Percentiles rank a stretch among this genome's conserved stretches.
These are phyloP conservation scores for Polietes domitor DNA, from an alignment of 2,888 invertebrate genomes.

Conservation along the genomic window DNA sequence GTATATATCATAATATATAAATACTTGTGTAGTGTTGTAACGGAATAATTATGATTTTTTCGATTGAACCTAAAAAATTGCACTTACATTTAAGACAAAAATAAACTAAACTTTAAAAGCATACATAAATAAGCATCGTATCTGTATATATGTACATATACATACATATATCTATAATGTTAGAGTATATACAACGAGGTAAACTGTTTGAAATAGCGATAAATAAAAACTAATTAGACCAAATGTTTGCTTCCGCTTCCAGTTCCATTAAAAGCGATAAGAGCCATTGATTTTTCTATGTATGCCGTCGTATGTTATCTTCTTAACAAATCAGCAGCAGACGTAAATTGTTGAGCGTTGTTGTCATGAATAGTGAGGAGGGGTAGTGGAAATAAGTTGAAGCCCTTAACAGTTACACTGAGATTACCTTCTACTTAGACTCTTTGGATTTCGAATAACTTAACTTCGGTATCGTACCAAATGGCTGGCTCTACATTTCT, in stretches of 20 bases:
- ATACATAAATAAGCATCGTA: constrained; percentile 14
- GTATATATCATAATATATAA: constrained; percentile 44
- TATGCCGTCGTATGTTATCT: constrained; percentile 3
- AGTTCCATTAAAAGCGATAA: constrained; percentile 39
- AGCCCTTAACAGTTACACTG: background rate
- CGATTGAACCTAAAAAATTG: constrained; percentile 45
- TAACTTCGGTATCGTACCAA: constrained; percentile 99
- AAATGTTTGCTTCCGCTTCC: constrained; percentile 31
- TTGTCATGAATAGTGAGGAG: constrained; percentile 5
- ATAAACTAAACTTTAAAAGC: constrained; percentile 42
- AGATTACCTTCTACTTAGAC: constrained; percentile 83
- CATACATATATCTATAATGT: constrained; percentile 6
- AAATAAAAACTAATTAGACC: constrained; percentile 18
- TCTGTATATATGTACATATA: background rate
- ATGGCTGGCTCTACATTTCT: constrained; percentile 99
- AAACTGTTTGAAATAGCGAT: constrained; percentile 16
- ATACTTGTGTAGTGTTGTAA: constrained; percentile 40
- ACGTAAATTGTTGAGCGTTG: constrained; percentile 25
- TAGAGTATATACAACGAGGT: constrained; percentile 41
- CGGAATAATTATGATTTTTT: constrained; percentile 2
- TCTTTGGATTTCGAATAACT: constrained; percentile 98
- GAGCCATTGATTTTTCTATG: constrained; percentile 16
- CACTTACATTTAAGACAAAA: constrained; percentile 56
- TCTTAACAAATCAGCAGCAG: background rate
- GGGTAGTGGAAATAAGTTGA: constrained; percentile 28